Base-by-base conservation (phyloP, 2,113 vertebrate genomes). In the Leiothrix lutea region DNA sequence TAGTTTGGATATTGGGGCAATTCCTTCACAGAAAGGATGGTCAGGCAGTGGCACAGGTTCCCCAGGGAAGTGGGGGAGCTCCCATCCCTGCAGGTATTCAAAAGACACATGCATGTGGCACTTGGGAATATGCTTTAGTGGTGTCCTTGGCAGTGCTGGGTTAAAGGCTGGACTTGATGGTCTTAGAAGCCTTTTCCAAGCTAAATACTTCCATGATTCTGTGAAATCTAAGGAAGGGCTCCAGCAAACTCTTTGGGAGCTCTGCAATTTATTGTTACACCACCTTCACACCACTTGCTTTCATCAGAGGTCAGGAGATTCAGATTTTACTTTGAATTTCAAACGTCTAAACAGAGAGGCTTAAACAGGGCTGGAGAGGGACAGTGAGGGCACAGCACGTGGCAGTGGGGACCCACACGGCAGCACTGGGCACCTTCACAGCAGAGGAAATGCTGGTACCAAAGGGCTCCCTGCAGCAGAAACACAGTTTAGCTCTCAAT, bases 371-470 rank as follows among this genome's bases (percentile, higher is more conserved):
- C 45, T 58, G 60, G 40, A 11, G 5, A 64, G 47, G 64, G 40
- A 9, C 19, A 38, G 51, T 18, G 60, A 53, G 22, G 42, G 38
- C 38, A 62, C 36, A 57, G 75, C 26, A 40, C 1, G 0, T 9
- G 3, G 5, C 78, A 77, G 33, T 14, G 5, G 23, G 50, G 44
- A 28, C 21, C 20, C 1, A 1, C 20, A 40, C 0, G 1, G 53
- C 72, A 81, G 47, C 50, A 44, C 1, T 0, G 0, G 45, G 45
- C 81, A 58, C 19, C 38, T 44, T 72, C 77, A n/a, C 14, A 17
- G 70, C n/a, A 57, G 53, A 31, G 56, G 53, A 51, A 33, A 19
- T 4, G 45, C 79, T 33, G 77, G 5, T 14, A 66, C 40, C 7
- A 1, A 58, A 22, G 14, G 58, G 57, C 24, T 72, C 29, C 40